These are phyloP conservation scores for Melanotus villosus DNA, from an alignment of 2,888 invertebrate genomes.

Conservation along the genomic window DNA sequence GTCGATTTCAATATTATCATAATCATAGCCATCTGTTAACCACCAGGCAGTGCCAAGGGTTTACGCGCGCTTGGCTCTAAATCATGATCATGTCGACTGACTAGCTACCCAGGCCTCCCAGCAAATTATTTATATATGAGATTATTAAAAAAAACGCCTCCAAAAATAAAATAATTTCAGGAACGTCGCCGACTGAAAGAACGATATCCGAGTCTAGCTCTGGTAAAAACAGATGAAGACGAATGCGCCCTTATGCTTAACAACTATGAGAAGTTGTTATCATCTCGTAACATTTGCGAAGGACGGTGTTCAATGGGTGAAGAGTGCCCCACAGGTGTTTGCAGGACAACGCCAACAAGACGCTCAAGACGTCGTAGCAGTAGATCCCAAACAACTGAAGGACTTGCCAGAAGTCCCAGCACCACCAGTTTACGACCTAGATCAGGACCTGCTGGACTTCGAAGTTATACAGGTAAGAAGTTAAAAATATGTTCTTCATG, in stretches of 20 bases:
- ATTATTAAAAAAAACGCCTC: too few relatives aligned
- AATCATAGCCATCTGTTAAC: too few relatives aligned
- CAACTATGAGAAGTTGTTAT: slow-evolving; percentile 86
- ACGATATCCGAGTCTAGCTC: slow-evolving; percentile 85
- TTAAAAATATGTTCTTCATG: too few relatives aligned
- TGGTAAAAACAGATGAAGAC: slow-evolving; percentile 80
- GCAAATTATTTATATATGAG: too few relatives aligned
- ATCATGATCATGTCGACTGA: too few relatives aligned
- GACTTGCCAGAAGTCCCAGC: slow-evolving; percentile 65
- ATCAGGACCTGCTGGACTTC: slow-evolving; percentile 85
- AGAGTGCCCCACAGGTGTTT: slow-evolving; percentile 85
- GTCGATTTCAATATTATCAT: too few relatives aligned
- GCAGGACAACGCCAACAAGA: slow-evolving; percentile 54
- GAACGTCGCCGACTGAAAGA: slow-evolving; percentile 88
- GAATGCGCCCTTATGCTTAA: slow-evolving; percentile 85
- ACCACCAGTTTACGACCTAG: slow-evolving; percentile 75
- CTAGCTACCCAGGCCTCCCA: too few relatives aligned
- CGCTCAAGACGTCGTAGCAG: slow-evolving; percentile 56
- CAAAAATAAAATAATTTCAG: slow-evolving; percentile 66
- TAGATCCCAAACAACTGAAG: slow-evolving; percentile 59
- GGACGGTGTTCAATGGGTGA: slow-evolving; percentile 88
- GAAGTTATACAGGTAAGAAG: slow-evolving; percentile 81
- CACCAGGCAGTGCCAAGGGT: too few relatives aligned
- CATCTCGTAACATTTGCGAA: slow-evolving; percentile 87
- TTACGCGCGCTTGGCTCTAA: too few relatives aligned